phyloP scores from a whole-genome alignment of 2,113 vertebrate genomes.

The Silurus asotus region DNA sequence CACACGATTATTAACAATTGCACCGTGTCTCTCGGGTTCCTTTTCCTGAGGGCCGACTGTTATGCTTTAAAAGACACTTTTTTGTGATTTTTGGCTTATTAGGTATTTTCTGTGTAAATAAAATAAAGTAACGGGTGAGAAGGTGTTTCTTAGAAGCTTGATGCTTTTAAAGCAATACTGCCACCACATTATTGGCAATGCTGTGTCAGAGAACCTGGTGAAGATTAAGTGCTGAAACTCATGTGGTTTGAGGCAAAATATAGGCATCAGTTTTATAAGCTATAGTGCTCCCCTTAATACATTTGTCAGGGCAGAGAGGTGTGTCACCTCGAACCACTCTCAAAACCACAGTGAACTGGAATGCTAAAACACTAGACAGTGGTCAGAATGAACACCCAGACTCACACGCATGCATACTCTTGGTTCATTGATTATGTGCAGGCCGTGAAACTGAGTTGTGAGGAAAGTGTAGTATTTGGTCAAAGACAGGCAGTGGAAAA shows the following conservation, averaged over 20 bases:
- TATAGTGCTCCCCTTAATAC: conserved; percentile 67
- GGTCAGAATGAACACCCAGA: conserved; percentile 46
- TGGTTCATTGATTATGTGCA: conserved; percentile 32
- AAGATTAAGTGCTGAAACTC: conserved; percentile 66
- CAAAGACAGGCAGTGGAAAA: conserved; percentile 21
- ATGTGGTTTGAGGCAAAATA: conserved; percentile 66
- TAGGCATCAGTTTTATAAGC: conserved; percentile 56
- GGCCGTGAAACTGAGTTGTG: conserved; percentile 33
- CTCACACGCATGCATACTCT: conserved; percentile 32
- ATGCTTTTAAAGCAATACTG: conserved; percentile 63
- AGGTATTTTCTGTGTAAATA: conserved; percentile 76
- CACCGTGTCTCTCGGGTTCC: conserved; percentile 66
- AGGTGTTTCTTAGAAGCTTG: conserved; percentile 76
- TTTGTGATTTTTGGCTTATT: conserved; percentile 71
- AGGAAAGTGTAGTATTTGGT: conserved; percentile 39
- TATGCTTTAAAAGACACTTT: conserved; percentile 74
- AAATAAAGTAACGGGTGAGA: conserved; percentile 76
- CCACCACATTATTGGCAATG: conserved; percentile 61
- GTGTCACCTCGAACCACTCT: conserved; percentile 63
- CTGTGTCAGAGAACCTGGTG: conserved; percentile 67
- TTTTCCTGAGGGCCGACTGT: conserved; percentile 74
- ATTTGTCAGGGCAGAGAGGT: conserved; percentile 60
- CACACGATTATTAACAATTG: conserved; percentile 68
- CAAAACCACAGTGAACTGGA: conserved; percentile 51
- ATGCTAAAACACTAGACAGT: conserved; percentile 51